phyloP scores from a whole-genome alignment of 2,113 vertebrate genomes.

The Urocitellus parryii region DNA sequence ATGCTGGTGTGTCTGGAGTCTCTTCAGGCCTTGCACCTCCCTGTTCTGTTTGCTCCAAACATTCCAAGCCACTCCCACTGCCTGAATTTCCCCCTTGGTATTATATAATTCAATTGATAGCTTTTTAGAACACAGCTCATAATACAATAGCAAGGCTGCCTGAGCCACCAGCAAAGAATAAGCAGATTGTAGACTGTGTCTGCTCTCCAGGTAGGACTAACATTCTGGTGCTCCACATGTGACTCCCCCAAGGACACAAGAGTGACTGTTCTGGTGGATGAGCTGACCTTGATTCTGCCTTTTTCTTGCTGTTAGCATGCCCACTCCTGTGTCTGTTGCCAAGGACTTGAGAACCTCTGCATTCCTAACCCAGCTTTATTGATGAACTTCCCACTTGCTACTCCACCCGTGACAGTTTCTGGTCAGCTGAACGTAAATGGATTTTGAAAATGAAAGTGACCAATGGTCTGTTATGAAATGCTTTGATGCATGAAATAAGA shows the following conservation, averaged over 20 bases:
- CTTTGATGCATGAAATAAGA: constrained; percentile 68
- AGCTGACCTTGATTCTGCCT: constrained; percentile 27
- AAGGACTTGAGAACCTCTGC: constrained; percentile 42
- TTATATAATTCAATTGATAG: constrained; percentile 40
- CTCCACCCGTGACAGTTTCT: constrained; percentile 67
- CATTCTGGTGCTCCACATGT: not conserved
- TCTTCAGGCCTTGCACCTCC: not conserved
- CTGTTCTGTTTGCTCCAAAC: constrained; percentile 3
- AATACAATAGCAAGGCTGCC: constrained; percentile 28
- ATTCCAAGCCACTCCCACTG: not conserved
- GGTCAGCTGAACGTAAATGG: constrained; percentile 69
- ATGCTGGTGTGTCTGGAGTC: not conserved
- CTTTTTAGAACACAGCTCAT: constrained; percentile 45
- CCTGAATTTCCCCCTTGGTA: constrained; percentile 51
- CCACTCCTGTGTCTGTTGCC: constrained; percentile 28
- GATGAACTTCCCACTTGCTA: constrained; percentile 61
- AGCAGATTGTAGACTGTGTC: constrained; percentile 42
- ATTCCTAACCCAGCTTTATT: constrained; percentile 52
- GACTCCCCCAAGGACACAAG: constrained; percentile 60
- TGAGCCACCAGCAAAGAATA: not conserved
- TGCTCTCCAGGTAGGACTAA: constrained; percentile 60
- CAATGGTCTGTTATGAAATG: constrained; percentile 68
- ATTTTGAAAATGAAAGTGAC: constrained; percentile 77
- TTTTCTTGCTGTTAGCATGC: constrained; percentile 3
- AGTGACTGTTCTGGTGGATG: constrained; percentile 31